Evolutionary conservation across 2,797 vertebrate genomes (phyloP).

Genomic region (Poeciliopsis turneri): DNA sequence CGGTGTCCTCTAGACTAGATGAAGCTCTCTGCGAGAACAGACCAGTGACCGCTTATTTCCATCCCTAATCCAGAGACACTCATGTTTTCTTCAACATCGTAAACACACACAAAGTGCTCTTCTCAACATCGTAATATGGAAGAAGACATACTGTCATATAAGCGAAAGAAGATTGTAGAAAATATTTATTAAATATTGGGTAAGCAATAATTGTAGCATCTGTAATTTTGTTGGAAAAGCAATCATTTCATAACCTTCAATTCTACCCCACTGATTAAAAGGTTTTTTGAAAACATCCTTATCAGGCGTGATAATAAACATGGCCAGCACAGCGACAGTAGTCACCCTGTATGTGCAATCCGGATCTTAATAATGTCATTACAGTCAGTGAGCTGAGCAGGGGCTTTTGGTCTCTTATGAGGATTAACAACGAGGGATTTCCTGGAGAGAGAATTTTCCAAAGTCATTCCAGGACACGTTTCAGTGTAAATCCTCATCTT

Average conservation of each 20-base stretch:
- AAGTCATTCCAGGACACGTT: conserved; percentile 1
- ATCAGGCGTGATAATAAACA: not conserved
- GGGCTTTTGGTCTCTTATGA: not conserved
- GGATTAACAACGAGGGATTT: conserved; percentile 16
- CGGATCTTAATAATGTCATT: not conserved
- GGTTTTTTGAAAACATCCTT: not conserved
- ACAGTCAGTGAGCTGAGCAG: not conserved
- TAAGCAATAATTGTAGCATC: not conserved
- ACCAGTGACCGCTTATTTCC: no score
- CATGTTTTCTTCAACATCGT: no score
- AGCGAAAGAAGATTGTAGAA: not conserved
- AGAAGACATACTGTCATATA: not conserved
- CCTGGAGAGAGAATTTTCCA: conserved; percentile 8
- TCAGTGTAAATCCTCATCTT: not conserved
- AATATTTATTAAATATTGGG: not conserved
- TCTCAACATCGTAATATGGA: no score
- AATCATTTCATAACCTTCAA: not conserved
- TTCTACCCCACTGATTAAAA: not conserved
- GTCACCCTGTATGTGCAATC: not conserved
- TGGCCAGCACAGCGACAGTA: not conserved
- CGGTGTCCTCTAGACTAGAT: no score
- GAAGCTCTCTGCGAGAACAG: no score
- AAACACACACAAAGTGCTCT: no score
- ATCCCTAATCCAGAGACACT: no score
- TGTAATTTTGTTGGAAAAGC: not conserved